Conservation (phyloP, 2,888 invertebrate species). For the Leistus spinibarbis region DNA sequence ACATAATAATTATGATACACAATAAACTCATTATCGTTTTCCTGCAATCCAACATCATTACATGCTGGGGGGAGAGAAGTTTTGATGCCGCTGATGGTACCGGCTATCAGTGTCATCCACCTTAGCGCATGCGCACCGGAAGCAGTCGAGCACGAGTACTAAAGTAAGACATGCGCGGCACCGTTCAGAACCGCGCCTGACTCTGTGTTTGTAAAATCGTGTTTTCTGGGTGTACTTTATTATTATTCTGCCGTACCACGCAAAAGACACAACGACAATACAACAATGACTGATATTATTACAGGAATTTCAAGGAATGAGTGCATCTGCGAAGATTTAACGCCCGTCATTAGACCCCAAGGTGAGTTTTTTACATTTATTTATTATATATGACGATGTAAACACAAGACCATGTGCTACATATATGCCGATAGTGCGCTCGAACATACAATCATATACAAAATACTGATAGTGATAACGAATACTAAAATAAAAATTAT, state of each 20-base stretch:
- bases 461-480: background rate
- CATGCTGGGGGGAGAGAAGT: background rate
- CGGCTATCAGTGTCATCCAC: constrained; percentile 35
- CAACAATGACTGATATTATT: constrained; percentile 27
- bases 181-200: constrained; percentile 27
- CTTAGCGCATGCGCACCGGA: constrained; percentile 24
- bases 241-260: background rate
- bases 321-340: constrained; percentile 27
- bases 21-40: background rate
- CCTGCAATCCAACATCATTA: background rate
- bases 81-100: background rate
- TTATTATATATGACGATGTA: constrained; percentile 13
- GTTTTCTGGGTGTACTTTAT: constrained; percentile 5
- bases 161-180: constrained; percentile 37
- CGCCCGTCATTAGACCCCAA: constrained; percentile 1
- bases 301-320: constrained; percentile 34
- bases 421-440: background rate
- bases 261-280: background rate
- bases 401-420: constrained; percentile 32
- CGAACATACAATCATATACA: background rate
- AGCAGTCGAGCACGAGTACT: constrained; percentile 28
- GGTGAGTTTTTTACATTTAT: constrained; percentile 9
- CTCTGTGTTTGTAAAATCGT: constrained; percentile 21
- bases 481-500: background rate
- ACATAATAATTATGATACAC: background rate